Conservation (phyloP, 2,888 invertebrate species). For the Caenorhabditis imperialis region DNA sequence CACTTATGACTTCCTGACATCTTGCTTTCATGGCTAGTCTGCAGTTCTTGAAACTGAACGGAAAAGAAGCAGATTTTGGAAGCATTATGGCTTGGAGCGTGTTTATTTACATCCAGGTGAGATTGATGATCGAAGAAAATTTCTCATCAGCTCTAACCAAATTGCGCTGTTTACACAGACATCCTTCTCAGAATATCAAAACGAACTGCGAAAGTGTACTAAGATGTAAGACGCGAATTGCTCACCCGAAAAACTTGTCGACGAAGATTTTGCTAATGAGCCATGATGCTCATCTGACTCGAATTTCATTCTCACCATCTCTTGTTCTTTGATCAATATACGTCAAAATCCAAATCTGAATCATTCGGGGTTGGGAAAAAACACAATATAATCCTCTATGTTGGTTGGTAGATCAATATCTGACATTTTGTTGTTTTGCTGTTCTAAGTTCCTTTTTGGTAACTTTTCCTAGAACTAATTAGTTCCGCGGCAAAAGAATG, state of each 20-base stretch:
- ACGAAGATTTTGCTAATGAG: conserved; percentile 31
- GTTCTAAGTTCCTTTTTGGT: neutral
- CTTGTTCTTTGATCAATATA: conserved; percentile 8
- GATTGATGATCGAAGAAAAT: no score
- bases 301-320: conserved; percentile 20
- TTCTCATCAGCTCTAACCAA: no score
- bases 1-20: conserved; percentile 34
- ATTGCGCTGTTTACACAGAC: conserved; percentile 1
- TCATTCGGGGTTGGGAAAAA: neutral
- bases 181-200: neutral
- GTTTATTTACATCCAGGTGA: conserved; percentile 57
- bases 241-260: neutral
- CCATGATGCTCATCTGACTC: conserved; percentile 19
- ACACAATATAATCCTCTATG: neutral
- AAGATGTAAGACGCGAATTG: no score
- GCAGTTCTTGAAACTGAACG: conserved; percentile 1
- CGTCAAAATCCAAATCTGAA: neutral
- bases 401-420: neutral
- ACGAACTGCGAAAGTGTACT: no score
- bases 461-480: conserved; percentile 18
- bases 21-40: conserved; percentile 38
- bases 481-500: conserved; percentile 5
- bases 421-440: neutral
- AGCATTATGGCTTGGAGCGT: conserved; percentile 62
- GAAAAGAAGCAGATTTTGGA: conserved; percentile 19